Evolutionary conservation across 1,140 invertebrate genomes (phyloP).

Genomic region (Lasaia peninsularis): DNA sequence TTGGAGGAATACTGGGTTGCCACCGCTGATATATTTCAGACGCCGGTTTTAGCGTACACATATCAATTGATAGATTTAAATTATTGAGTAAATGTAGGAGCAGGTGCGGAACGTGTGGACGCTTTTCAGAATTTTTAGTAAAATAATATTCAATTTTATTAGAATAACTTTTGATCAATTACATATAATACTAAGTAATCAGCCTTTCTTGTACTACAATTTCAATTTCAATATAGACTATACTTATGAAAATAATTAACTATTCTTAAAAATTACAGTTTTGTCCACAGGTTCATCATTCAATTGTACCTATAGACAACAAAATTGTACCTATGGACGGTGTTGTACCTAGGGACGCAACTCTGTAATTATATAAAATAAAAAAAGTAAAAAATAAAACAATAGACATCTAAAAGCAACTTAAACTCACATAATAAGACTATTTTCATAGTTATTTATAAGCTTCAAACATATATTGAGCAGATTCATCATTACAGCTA

Average conservation of each 20-base stretch:
- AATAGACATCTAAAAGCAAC: conserved; percentile 17
- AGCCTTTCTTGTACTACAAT: conserved; percentile 5
- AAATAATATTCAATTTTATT: too few species aligned
- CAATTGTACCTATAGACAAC: conserved; percentile 11
- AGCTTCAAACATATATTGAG: conserved; percentile 13
- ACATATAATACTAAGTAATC: conserved; percentile 7
- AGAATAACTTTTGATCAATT: neutral
- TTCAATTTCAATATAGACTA: neutral
- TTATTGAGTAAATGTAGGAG: too few species aligned
- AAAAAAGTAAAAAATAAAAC: conserved; percentile 18
- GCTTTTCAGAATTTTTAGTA: too few species aligned
- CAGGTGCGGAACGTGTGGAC: too few species aligned
- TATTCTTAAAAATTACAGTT: conserved; percentile 9
- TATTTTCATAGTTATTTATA: conserved; percentile 14
- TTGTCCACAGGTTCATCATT: conserved; percentile 9
- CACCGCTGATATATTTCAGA: too few species aligned
- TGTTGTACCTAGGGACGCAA: conserved; percentile 16
- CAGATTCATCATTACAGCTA: conserved; percentile 17
- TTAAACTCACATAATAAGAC: conserved; percentile 8
- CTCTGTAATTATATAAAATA: conserved; percentile 13
- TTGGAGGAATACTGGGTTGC: too few species aligned
- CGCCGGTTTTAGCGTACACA: too few species aligned
- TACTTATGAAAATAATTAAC: conserved; percentile 15
- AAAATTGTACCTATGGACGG: conserved; percentile 7
- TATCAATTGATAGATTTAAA: too few species aligned